Conservation (phyloP, 37 sponge, comb jelly and placozoan genomes). For the Petrosia ficiformis region DNA sequence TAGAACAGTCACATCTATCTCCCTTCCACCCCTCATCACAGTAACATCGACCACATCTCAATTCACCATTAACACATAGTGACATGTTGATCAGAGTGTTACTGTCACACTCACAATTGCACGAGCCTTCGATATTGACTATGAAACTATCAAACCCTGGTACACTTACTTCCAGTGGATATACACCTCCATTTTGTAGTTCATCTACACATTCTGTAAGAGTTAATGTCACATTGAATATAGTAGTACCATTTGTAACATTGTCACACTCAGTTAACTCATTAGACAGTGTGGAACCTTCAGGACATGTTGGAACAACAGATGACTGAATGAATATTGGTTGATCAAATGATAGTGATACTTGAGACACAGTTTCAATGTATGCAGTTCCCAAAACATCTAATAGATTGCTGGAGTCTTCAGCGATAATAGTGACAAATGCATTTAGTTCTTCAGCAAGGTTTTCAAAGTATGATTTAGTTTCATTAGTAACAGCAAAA, state of each 20-base stretch:
- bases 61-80: conserved; percentile 3
- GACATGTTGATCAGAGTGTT: neutral
- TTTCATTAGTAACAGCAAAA: neutral
- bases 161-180: neutral
- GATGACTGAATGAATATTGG: neutral
- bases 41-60: conserved; percentile 32
- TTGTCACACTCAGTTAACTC: neutral
- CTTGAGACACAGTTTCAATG: neutral
- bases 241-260: neutral
- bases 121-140: neutral
- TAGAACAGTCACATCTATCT: neutral
- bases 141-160: conserved; percentile 19
- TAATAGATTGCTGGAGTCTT: conserved; percentile 32
- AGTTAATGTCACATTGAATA: neutral
- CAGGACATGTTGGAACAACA: neutral
- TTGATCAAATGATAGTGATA: neutral
- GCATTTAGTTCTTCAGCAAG: neutral
- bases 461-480: neutral
- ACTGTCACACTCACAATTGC: conserved; percentile 14
- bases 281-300: neutral
- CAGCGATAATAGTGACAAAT: conserved; percentile 1
- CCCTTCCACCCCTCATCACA: conserved; percentile 24
- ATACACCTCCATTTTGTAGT: neutral
- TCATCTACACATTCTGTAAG: neutral
- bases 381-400: conserved; percentile 18